A percentile compares a stretch with the other conserved stretches of the same genome.
Conservation (phyloP, 1,140 invertebrate genomes). For the Phthorimaea operculella region DNA sequence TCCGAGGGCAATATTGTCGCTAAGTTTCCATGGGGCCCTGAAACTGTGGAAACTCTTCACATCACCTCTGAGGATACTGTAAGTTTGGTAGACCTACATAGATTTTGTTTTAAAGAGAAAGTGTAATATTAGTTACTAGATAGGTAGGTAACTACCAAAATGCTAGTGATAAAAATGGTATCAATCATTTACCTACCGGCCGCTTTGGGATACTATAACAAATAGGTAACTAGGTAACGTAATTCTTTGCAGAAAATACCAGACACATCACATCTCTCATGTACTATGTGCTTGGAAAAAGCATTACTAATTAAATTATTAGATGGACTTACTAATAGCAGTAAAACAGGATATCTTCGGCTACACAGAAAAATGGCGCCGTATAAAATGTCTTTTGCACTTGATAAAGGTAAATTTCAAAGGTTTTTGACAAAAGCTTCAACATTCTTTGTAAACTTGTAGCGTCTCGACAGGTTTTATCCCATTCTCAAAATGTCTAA, state of each 20-base stretch:
- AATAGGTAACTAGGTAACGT: no score
- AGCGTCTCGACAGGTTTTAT: no score
- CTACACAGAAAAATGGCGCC: slow-evolving; percentile 79
- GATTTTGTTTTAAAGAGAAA: no score
- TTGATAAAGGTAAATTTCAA: slow-evolving; percentile 41
- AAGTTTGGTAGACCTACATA: no score
- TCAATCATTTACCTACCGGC: no score
- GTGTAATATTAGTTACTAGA: no score
- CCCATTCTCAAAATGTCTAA: no score
- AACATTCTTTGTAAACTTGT: no score
- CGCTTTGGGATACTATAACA: no score
- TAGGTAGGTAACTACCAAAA: no score
- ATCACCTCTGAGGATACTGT: slow-evolving; percentile 28
- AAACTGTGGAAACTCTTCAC: slow-evolving; percentile 49
- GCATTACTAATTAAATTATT: slow-evolving; percentile 72
- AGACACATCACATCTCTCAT: slow-evolving; percentile 55
- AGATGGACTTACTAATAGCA: slow-evolving; percentile 62
- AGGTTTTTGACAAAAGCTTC: no score
- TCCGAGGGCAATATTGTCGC: slow-evolving; percentile 66
- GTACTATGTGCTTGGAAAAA: slow-evolving; percentile 69
- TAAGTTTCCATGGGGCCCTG: slow-evolving; percentile 60
- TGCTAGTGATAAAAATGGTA: no score
- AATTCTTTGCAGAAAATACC: slow-evolving; percentile 21
- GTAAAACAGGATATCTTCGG: slow-evolving; percentile 60
- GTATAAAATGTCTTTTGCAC: slow-evolving; percentile 75